Evolutionary conservation across 2,888 invertebrate species (phyloP).

Genomic region (Cataglyphis altisquamis): DNA sequence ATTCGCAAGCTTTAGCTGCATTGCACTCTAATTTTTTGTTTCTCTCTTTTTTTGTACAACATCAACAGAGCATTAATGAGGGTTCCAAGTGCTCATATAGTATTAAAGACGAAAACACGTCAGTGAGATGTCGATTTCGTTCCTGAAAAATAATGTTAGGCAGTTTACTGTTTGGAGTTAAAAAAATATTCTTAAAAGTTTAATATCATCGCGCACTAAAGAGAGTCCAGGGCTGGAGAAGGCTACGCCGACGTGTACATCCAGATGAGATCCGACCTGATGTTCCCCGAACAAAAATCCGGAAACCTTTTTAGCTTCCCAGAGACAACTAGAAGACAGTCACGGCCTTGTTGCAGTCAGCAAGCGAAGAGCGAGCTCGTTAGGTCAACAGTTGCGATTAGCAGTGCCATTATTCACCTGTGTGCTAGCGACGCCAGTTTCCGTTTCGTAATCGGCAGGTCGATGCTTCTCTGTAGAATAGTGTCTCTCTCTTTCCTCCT

Average conservation of each 20-base stretch:
- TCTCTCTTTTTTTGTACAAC: background rate
- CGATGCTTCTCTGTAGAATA: conserved; percentile 72
- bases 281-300: conserved; percentile 6
- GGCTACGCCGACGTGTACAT: background rate
- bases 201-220: background rate
- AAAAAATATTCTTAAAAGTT: conserved; percentile 35
- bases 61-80: background rate
- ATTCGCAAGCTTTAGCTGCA: conserved; percentile 14
- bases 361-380: conserved; percentile 79
- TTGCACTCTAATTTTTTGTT: conserved; percentile 1
- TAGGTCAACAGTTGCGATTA: conserved; percentile 83
- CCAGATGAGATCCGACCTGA: conserved; percentile 18
- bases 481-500: conserved; percentile 70
- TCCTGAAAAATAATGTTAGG: conserved; percentile 58
- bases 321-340: conserved; percentile 72
- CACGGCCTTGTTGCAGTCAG: conserved; percentile 72
- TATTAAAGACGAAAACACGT: background rate
- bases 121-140: background rate
- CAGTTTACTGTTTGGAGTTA: conserved; percentile 54
- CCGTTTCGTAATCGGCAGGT: conserved; percentile 80
- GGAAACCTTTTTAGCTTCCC: conserved; percentile 63
- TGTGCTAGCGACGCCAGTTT: conserved; percentile 71
- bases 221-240: conserved; percentile 17
- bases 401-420: conserved; percentile 86
- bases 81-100: background rate